phyloP scores from a whole-genome alignment of 2,113 vertebrate species.

The Gymnorhina tibicen region DNA sequence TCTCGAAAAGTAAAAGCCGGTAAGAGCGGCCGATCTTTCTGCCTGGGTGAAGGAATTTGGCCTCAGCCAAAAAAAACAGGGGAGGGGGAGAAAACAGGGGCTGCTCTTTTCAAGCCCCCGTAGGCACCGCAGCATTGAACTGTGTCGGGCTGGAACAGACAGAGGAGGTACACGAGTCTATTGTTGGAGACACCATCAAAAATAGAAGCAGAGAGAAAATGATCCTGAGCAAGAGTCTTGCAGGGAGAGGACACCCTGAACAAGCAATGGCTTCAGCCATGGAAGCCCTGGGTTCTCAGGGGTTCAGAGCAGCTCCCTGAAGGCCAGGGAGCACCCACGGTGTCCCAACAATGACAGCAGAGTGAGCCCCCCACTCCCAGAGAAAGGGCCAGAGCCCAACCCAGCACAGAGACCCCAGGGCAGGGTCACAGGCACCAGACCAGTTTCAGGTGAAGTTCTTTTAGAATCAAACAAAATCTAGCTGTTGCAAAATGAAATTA shows the following conservation, averaged over 20 bases:
- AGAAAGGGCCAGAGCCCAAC: neutral
- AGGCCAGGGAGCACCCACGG: neutral
- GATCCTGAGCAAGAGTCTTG: neutral
- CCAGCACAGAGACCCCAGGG: neutral
- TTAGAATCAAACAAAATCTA: constrained; percentile 13
- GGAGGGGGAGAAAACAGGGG: fast-evolving
- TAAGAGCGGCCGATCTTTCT: constrained; percentile 27
- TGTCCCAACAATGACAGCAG: neutral
- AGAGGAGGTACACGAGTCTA: neutral
- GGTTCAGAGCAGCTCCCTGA: neutral
- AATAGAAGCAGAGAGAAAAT: neutral
- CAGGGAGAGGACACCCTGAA: neutral
- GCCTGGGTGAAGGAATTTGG: constrained; percentile 65
- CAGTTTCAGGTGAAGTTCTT: neutral
- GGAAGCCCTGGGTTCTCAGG: neutral
- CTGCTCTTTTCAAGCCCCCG: constrained; percentile 67
- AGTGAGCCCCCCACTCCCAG: neutral
- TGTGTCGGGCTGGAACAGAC: neutral
- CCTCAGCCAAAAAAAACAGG: neutral
- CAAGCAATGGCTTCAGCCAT: fast-evolving
- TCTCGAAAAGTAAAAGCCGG: constrained; percentile 1
- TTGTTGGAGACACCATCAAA: neutral
- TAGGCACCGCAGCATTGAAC: constrained; percentile 46
- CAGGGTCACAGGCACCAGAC: neutral
- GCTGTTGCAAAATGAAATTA: constrained; percentile 31